Base-by-base conservation (phyloP, 2,888 invertebrate species). In the Melinaea menophilus region DNA sequence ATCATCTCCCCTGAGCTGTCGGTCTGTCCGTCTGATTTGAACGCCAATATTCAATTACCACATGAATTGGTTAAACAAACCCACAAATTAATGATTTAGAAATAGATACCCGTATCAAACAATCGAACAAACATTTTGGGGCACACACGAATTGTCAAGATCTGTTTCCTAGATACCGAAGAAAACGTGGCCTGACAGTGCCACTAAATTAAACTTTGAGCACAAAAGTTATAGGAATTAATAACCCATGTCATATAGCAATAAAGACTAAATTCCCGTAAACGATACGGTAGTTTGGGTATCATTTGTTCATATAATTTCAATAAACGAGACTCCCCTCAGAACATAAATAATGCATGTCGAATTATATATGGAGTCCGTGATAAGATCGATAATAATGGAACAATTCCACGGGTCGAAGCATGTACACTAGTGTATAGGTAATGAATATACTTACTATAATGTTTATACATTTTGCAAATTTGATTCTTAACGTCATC, bases 271-370 rank as follows among this genome's bases (percentile, higher is more conserved):
- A 55, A 58, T 57, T 63, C 0, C 47, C 41, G 33, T 64, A 31
- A 45, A 54, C 2, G 22, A 5, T 59, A 56, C 37, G 56, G 51
- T 41, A 64, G 51, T 62, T 58, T 57, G 46, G 55, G 58, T 66
- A 76, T 77, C 78, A 79, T 82, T 83, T 82, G 82, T 84, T 80
- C 81, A 76, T 82, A 84, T 81, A 80, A 86, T 88, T 86, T 88
- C 87, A 87, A 89, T 87, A 86, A 85, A 81, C 79, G 79, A 73
- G 67, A 71, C 81, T 77, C 85, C 87, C 86, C 78, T 73, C 69
- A 65, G 75, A 79, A 79, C 77, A 88, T 89, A 86, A 89, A 89
- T 89, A 88, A 90, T 88, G 86, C 82, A 86, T 86, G 86, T 85
- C 83, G 82, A 86, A 87, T 86, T 83, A 82, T 79, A 78, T 74